These are phyloP conservation scores for Chromis chromis DNA, from an alignment of 2,797 vertebrate species.

Conservation along the genomic window DNA sequence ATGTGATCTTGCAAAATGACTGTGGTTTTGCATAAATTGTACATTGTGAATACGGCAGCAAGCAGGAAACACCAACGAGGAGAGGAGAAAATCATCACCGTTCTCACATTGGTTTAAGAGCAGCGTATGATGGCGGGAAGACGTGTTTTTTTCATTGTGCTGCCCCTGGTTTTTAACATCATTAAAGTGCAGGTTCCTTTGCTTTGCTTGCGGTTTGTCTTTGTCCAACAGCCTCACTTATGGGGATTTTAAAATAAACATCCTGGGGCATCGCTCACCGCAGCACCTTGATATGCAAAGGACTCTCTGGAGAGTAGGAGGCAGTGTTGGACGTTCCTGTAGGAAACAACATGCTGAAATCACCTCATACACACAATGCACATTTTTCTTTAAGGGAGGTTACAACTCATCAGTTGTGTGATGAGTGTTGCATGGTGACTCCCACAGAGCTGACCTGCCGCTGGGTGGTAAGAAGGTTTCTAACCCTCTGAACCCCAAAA, in stretches of 20 bases:
- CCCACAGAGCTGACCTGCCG: slow-evolving; percentile 9
- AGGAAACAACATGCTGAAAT: not conserved
- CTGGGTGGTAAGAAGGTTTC: slow-evolving; percentile 13
- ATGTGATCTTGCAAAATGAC: slow-evolving; percentile 40
- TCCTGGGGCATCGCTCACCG: slow-evolving; percentile 45
- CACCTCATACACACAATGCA: not conserved
- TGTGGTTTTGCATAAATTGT: slow-evolving; percentile 48
- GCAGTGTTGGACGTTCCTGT: not conserved
- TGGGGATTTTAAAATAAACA: slow-evolving; percentile 63
- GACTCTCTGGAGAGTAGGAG: slow-evolving; percentile 11
- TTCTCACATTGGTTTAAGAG: slow-evolving; percentile 33
- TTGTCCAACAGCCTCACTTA: slow-evolving; percentile 61
- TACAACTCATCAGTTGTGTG: slow-evolving; percentile 30
- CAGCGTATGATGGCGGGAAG: slow-evolving; percentile 20
- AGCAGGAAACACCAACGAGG: slow-evolving; percentile 13
- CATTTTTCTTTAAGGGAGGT: not conserved
- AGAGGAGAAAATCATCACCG: slow-evolving; percentile 14
- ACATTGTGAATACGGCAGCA: slow-evolving; percentile 29
- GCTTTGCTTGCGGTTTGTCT: slow-evolving; percentile 65
- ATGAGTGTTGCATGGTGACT: slow-evolving; percentile 13
- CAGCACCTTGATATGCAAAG: slow-evolving; percentile 43
- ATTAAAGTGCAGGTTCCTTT: slow-evolving; percentile 56
- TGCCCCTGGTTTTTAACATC: slow-evolving; percentile 51
- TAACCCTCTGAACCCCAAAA: too few relatives aligned
- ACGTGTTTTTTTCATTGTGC: slow-evolving; percentile 40